These are phyloP conservation scores for Odontomachus brunneus DNA, from an alignment of 1,140 invertebrate genomes.

Conservation along the genomic window DNA sequence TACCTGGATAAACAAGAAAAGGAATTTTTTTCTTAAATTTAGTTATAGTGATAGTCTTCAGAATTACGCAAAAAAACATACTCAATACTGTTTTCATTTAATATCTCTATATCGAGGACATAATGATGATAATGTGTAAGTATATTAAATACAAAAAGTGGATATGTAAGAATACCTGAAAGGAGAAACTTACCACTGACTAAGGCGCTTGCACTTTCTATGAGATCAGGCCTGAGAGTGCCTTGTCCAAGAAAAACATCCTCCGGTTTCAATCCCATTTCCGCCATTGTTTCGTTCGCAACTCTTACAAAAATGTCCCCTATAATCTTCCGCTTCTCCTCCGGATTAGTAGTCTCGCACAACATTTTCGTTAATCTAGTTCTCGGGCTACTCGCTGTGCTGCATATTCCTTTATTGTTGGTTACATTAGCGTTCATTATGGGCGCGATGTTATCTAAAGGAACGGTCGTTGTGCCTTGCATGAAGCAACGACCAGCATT, in stretches of 20 bases:
- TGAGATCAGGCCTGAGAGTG: conserved; percentile 98
- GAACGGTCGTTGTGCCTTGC: conserved; percentile 92
- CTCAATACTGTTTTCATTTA: too few relatives aligned
- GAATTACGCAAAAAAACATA: too few relatives aligned
- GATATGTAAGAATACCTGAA: not conserved
- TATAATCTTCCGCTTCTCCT: conserved; percentile 99
- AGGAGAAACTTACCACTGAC: conserved; percentile 88
- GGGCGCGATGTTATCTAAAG: conserved; percentile 87
- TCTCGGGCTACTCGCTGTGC: conserved; percentile 85
- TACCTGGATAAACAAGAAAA: conserved; percentile 77
- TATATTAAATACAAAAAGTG: too few relatives aligned
- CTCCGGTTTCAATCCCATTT: conserved; percentile 93
- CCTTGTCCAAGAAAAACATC: conserved; percentile 95
- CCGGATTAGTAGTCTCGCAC: conserved; percentile 94
- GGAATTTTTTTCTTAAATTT: too few relatives aligned
- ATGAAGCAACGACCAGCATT: conserved; percentile 91
- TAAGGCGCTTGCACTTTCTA: conserved; percentile 97
- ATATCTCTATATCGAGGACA: too few relatives aligned
- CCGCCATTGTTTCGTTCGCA: conserved; percentile 93
- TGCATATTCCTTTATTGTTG: conserved; percentile 83
- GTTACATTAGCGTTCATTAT: conserved; percentile 86
- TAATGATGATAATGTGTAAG: too few relatives aligned
- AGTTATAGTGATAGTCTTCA: too few relatives aligned
- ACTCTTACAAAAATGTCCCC: conserved; percentile 98
- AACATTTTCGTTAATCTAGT: conserved; percentile 94